Evolutionary conservation across 2,113 vertebrate species (phyloP).

Genomic region (Nyctereutes procyonoides): DNA sequence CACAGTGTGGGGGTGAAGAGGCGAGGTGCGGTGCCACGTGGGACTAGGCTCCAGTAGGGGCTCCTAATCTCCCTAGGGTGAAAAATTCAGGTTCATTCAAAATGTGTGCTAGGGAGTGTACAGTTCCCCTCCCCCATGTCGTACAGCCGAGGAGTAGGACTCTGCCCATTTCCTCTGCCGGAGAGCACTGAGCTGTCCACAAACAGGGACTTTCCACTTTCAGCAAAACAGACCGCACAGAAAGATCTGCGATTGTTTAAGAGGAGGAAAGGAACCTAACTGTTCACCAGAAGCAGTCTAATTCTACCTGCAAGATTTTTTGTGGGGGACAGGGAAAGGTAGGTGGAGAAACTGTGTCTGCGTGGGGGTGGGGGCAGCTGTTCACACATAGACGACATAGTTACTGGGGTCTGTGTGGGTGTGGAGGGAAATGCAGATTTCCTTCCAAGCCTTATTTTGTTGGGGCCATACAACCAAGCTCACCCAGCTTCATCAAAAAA

Average conservation of each 20-base stretch:
- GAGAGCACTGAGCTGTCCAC: constrained; percentile 75
- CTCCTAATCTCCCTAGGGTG: constrained; percentile 61
- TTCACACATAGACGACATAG: background rate
- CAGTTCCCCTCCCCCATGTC: constrained; percentile 56
- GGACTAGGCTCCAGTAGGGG: constrained; percentile 42
- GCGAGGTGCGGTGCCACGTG: constrained; percentile 74
- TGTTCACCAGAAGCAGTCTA: constrained; percentile 12
- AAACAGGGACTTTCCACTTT: constrained; percentile 84
- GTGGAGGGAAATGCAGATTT: constrained; percentile 76
- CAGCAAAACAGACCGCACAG: constrained; percentile 54
- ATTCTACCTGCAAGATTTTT: constrained; percentile 20
- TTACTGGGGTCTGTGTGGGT: constrained; percentile 74
- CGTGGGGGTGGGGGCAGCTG: background rate
- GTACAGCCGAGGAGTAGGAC: constrained; percentile 76
- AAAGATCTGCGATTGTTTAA: constrained; percentile 71
- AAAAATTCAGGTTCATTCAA: constrained; percentile 62
- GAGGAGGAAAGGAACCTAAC: constrained; percentile 57
- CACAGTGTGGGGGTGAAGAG: constrained; percentile 72
- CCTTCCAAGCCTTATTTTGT: constrained; percentile 63
- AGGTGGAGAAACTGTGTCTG: constrained; percentile 52
- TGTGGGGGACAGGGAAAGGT: background rate
- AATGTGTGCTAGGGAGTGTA: constrained; percentile 1
- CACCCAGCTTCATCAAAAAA: constrained; percentile 45
- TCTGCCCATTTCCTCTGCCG: constrained; percentile 77
- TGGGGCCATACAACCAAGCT: constrained; percentile 49